Conservation (phyloP, 2,797 vertebrate species). For the Apodemus agrarius region DNA sequence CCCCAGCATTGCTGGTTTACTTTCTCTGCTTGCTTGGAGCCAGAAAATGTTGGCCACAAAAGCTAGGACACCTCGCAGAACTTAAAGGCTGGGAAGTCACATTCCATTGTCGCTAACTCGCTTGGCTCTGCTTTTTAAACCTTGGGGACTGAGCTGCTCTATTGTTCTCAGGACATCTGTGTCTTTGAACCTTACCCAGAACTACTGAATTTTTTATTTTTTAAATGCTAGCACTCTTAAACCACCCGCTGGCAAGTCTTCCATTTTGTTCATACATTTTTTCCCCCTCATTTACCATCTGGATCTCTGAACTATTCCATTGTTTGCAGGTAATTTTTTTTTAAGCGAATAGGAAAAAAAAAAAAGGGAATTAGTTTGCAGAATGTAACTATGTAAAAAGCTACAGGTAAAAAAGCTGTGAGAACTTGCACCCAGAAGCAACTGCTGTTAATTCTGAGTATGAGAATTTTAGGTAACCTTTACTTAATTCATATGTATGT, state of each 20-base stretch:
- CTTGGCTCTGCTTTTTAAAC: neutral
- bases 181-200: conserved; percentile 5
- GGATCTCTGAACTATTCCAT: neutral
- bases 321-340: neutral
- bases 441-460: neutral
- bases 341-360: neutral
- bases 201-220: neutral
- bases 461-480: neutral
- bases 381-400: neutral
- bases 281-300: neutral
- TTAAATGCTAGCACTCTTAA: neutral
- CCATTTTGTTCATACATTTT: neutral
- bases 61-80: neutral
- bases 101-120: neutral
- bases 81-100: neutral
- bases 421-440: neutral
- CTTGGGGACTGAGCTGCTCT: neutral
- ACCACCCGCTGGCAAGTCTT: neutral
- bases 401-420: neutral
- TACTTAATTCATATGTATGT: neutral
- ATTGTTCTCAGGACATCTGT: neutral
- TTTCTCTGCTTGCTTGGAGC: neutral
- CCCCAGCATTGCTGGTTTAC: neutral
- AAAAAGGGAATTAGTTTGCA: neutral
- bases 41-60: neutral